phyloP scores from a whole-genome alignment of 2,888 invertebrate genomes.

The Tribolium freemani region DNA sequence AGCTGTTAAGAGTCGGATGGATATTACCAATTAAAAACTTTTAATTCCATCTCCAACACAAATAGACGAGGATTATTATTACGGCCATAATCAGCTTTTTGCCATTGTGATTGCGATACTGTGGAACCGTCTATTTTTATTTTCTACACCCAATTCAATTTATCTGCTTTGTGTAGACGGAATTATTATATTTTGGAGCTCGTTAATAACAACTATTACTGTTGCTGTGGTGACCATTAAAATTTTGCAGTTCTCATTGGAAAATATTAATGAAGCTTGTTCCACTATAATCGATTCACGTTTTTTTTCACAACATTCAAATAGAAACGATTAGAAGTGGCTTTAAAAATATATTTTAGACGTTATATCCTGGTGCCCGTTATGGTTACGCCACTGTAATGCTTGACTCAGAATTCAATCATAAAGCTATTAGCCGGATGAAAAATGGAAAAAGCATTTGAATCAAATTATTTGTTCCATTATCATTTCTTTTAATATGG shows the following conservation, averaged over 20 bases:
- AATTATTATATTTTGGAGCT: constrained; percentile 14
- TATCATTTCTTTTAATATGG: constrained; percentile 30
- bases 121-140: constrained; percentile 2
- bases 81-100: constrained; percentile 10
- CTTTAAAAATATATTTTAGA: background rate
- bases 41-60: constrained; percentile 14
- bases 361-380: background rate
- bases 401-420: constrained; percentile 25
- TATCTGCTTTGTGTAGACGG: background rate
- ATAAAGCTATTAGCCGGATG: constrained; percentile 33
- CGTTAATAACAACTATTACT: constrained; percentile 14
- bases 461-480: constrained; percentile 33
- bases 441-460: constrained; percentile 32
- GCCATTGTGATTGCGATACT: constrained; percentile 8
- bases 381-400: background rate
- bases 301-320: background rate
- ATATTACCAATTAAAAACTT: constrained; percentile 33
- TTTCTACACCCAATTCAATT: background rate
- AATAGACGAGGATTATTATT: constrained; percentile 1
- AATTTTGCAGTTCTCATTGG: background rate
- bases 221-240: constrained; percentile 17
- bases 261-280: constrained; percentile 14
- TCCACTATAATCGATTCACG: background rate
- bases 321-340: no score
- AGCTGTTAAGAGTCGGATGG: constrained; percentile 25